Evolutionary conservation across 2,888 invertebrate species (phyloP).

Genomic region (Pollenia labialis): DNA sequence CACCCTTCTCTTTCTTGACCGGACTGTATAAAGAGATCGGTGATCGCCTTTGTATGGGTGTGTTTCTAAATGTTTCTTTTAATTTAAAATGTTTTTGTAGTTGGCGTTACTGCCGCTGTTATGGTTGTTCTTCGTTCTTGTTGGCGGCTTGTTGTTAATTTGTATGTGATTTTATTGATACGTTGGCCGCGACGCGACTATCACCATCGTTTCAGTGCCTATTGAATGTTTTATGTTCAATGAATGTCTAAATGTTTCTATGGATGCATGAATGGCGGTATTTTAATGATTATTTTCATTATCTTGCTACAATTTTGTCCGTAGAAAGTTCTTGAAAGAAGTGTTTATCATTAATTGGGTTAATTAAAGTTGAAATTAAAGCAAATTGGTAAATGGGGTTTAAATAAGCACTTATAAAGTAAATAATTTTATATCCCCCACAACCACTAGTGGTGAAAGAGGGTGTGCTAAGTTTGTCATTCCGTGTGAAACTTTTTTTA

Average conservation of each 20-base stretch:
- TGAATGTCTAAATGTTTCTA: not conserved
- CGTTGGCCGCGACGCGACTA: slow-evolving; percentile 21
- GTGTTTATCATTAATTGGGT: slow-evolving; percentile 11
- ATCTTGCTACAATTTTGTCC: slow-evolving; percentile 14
- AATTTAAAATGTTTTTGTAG: slow-evolving; percentile 39
- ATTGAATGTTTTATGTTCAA: slow-evolving; percentile 6
- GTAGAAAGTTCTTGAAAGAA: slow-evolving; percentile 4
- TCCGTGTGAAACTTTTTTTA: no score
- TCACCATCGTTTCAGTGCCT: slow-evolving; percentile 28
- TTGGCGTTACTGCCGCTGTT: slow-evolving; percentile 5
- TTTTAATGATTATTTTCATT: slow-evolving; percentile 8
- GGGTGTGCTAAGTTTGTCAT: no score
- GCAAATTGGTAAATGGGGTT: not conserved
- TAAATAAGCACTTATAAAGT: no score
- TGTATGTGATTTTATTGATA: slow-evolving; percentile 64
- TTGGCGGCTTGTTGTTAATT: slow-evolving; percentile 62
- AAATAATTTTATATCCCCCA: no score
- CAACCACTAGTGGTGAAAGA: no score
- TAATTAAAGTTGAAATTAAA: slow-evolving; percentile 24
- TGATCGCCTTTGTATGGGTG: slow-evolving; percentile 18
- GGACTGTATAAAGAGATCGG: not conserved
- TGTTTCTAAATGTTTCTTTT: slow-evolving; percentile 40
- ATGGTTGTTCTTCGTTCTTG: slow-evolving; percentile 12
- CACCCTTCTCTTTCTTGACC: not conserved
- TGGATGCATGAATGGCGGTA: slow-evolving; percentile 23